Evolutionary conservation across 2,797 vertebrate species (phyloP).

Genomic region (Peromyscus melanophrys): DNA sequence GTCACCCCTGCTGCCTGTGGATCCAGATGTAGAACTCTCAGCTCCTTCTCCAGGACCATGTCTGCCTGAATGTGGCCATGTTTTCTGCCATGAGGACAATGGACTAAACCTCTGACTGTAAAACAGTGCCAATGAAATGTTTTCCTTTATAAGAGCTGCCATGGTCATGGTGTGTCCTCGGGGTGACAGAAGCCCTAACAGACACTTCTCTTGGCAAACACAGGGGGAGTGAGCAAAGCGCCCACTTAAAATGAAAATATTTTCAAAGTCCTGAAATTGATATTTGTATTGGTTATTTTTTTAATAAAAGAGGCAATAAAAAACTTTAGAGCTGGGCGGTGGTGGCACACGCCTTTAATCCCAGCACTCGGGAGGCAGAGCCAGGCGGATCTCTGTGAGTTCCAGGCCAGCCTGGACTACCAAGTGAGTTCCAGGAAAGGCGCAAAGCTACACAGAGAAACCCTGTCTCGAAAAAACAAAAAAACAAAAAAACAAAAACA

Average conservation of each 20-base stretch:
- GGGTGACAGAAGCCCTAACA: background rate
- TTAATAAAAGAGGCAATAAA: background rate
- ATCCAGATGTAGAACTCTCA: background rate
- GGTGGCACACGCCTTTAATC: too few relatives aligned
- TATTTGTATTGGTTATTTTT: slow-evolving; percentile 2
- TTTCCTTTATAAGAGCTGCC: background rate
- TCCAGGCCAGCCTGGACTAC: too few relatives aligned
- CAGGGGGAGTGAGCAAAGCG: background rate
- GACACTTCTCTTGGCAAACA: background rate
- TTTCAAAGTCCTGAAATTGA: slow-evolving; percentile 46
- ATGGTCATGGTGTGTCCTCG: background rate
- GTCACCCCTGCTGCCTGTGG: background rate
- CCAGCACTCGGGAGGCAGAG: too few relatives aligned
- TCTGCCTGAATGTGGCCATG: background rate
- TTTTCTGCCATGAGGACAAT: background rate
- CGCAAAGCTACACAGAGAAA: too few relatives aligned
- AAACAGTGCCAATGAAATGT: too few relatives aligned
- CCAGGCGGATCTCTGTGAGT: too few relatives aligned
- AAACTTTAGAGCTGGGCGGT: too few relatives aligned
- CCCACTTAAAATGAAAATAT: slow-evolving; percentile 45
- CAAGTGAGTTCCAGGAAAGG: too few relatives aligned
- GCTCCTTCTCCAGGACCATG: background rate
- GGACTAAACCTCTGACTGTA: background rate
- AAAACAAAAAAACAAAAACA: too few relatives aligned
- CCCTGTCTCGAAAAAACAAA: too few relatives aligned